phyloP scores from a whole-genome alignment of 2,797 vertebrate genomes.

The Anabacerthia variegaticeps region DNA sequence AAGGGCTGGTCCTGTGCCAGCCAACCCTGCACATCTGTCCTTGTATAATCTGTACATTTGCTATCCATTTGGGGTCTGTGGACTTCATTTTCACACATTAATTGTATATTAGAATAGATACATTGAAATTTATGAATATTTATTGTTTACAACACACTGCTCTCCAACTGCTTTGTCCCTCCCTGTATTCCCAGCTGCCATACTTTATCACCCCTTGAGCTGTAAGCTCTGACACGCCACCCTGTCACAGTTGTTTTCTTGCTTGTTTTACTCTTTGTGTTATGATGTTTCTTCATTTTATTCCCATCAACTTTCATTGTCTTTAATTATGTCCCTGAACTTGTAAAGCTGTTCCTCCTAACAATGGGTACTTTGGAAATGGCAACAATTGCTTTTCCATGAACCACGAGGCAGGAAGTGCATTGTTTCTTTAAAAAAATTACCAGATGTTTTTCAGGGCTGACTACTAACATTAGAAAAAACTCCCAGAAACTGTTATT shows the following conservation, averaged over 20 bases:
- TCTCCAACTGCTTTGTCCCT: neutral
- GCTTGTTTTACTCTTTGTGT: constrained; percentile 48
- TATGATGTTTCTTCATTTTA: constrained; percentile 58
- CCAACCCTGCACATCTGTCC: neutral
- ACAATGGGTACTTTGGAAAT: constrained; percentile 61
- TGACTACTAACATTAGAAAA: neutral
- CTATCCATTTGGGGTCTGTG: neutral
- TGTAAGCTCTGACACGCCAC: neutral
- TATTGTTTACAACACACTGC: neutral
- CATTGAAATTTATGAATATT: constrained; percentile 19
- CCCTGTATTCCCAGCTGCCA: neutral
- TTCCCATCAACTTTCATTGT: constrained; percentile 68
- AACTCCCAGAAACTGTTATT: neutral
- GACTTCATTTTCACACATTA: neutral
- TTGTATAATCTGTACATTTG: neutral
- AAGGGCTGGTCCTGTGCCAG: neutral
- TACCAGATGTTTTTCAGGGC: constrained; percentile 45
- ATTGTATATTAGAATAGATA: neutral
- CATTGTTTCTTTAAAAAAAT: constrained; percentile 61
- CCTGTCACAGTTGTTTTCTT: neutral
- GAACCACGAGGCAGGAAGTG: constrained; percentile 52
- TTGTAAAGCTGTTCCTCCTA: constrained; percentile 53
- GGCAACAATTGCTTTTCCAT: constrained; percentile 50
- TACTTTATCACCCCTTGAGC: neutral
- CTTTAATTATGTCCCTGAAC: constrained; percentile 65